Conservation (phyloP, 2,888 invertebrate species). For the Metellina segmentata region DNA sequence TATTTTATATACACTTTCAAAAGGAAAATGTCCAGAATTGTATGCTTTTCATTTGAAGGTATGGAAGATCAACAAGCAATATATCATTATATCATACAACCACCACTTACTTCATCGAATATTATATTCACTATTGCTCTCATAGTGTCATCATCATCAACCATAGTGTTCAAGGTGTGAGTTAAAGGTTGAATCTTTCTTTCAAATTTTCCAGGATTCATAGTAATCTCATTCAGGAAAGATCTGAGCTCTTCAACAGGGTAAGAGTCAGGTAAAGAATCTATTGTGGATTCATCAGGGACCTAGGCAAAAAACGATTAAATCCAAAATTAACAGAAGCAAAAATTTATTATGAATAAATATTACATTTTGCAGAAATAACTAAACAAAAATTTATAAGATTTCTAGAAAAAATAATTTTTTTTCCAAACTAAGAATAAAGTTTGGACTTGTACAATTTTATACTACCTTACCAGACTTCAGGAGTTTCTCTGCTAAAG, state of each 20-base stretch:
- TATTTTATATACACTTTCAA: too few relatives aligned
- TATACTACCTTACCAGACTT: too few relatives aligned
- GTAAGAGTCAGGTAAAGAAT: constrained; percentile 60
- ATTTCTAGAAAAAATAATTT: too few relatives aligned
- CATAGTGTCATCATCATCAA: constrained; percentile 77
- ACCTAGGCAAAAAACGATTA: constrained; percentile 22
- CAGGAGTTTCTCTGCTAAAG: too few relatives aligned
- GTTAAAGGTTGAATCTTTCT: constrained; percentile 79
- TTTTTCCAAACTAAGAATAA: too few relatives aligned
- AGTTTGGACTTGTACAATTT: too few relatives aligned
- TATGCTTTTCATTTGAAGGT: too few relatives aligned
- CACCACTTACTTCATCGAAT: constrained; percentile 77
- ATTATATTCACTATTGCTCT: constrained; percentile 76
- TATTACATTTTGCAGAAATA: background rate
- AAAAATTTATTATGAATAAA: background rate
- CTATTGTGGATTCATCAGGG: constrained; percentile 40
- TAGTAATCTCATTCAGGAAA: constrained; percentile 79
- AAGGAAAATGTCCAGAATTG: too few relatives aligned
- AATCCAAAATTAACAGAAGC: background rate
- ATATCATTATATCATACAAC: background rate
- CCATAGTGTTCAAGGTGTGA: constrained; percentile 78
- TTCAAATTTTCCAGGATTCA: constrained; percentile 80
- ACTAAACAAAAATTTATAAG: background rate
- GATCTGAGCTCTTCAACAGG: constrained; percentile 72
- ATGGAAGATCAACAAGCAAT: too few relatives aligned